Percentiles rank a stretch among this genome's conserved stretches.
Evolutionary conservation across 2,797 vertebrate genomes (phyloP).

Genomic region (Discoglossus pictus): DNA sequence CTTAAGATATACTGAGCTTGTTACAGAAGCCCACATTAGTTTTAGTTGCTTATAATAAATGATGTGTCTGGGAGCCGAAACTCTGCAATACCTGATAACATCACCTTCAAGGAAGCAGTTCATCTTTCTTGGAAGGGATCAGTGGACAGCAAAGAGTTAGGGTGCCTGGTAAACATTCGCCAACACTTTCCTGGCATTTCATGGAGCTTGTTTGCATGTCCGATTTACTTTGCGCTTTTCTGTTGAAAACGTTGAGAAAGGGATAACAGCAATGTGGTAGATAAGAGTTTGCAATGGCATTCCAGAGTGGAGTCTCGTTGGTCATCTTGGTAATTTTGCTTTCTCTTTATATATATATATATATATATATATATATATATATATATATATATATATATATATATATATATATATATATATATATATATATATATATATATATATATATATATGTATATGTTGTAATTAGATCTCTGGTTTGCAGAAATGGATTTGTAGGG

Average conservation of each 20-base stretch:
- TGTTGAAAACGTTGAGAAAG: not conserved
- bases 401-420: too few relatives aligned
- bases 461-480: too few relatives aligned
- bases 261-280: constrained; percentile 6
- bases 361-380: too few relatives aligned
- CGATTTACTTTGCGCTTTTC: constrained; percentile 3
- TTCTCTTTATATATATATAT: too few relatives aligned
- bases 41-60: constrained; percentile 23
- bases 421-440: too few relatives aligned
- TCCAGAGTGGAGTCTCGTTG: too few relatives aligned
- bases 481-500: too few relatives aligned
- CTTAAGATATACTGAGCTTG: not conserved
- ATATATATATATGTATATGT: too few relatives aligned
- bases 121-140: constrained; percentile 14
- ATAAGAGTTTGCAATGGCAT: too few relatives aligned
- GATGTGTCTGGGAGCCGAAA: constrained; percentile 20
- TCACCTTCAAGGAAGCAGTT: constrained; percentile 7
- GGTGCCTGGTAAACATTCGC: not conserved
- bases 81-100: constrained; percentile 4
- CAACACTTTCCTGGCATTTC: constrained; percentile 1
- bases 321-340: too few relatives aligned
- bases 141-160: not conserved
- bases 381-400: too few relatives aligned
- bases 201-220: constrained; percentile 24
- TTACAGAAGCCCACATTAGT: constrained; percentile 11